phyloP scores from a whole-genome alignment of 1,140 invertebrate genomes.

The Heliconius hermathena region DNA sequence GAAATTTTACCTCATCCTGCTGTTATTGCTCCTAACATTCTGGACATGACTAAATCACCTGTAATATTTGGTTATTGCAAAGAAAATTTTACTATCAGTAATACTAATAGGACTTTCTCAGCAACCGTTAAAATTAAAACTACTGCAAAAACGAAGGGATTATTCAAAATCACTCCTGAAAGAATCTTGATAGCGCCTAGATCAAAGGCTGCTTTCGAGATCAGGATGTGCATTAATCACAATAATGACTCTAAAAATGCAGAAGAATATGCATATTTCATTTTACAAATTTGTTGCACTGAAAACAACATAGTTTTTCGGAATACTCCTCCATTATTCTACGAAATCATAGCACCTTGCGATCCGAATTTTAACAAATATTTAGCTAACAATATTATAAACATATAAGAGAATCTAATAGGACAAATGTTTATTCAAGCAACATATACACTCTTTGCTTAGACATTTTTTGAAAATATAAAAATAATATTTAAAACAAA shows the following conservation, averaged over 20 bases:
- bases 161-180: constrained; percentile 62
- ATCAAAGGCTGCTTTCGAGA: constrained; percentile 46
- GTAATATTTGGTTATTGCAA: constrained; percentile 54
- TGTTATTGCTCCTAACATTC: constrained; percentile 53
- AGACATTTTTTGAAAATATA: not conserved
- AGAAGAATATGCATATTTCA: constrained; percentile 54
- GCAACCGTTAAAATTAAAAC: constrained; percentile 57
- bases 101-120: constrained; percentile 36
- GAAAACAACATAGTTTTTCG: constrained; percentile 55
- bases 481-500: not conserved
- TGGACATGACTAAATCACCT: constrained; percentile 60
- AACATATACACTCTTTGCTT: not conserved
- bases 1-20: constrained; percentile 64
- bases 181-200: constrained; percentile 43
- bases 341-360: constrained; percentile 69
- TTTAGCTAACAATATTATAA: constrained; percentile 41
- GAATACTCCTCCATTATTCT: constrained; percentile 62
- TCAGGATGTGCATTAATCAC: constrained; percentile 51
- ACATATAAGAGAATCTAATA: not conserved
- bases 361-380: constrained; percentile 52
- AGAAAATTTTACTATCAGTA: constrained; percentile 52
- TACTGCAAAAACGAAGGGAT: constrained; percentile 57
- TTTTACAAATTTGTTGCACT: constrained; percentile 58
- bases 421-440: not conserved
- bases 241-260: constrained; percentile 43